Conservation (phyloP, 2,113 vertebrate species). For the Myiagra hebetior region DNA sequence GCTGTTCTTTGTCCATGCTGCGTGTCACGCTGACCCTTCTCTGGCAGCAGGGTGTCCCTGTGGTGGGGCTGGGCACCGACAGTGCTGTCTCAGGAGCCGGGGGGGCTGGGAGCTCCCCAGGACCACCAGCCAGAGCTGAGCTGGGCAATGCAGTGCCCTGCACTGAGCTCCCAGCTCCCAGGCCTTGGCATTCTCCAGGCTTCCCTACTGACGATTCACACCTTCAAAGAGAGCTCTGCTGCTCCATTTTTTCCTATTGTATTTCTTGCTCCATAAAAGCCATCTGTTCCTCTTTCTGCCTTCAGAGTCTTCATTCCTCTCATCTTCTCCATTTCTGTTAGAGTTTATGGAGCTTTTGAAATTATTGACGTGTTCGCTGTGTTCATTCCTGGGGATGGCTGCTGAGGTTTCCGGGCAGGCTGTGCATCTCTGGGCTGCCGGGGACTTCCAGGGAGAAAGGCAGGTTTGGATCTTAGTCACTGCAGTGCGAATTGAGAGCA, state of each 20-base stretch:
- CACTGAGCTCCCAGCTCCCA: not conserved
- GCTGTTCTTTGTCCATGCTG: not conserved
- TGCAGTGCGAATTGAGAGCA: rapidly evolving
- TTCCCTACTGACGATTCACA: not conserved
- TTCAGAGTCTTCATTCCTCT: not conserved
- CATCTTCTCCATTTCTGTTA: not conserved
- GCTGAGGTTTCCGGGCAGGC: not conserved
- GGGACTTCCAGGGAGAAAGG: not conserved
- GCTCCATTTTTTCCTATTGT: not conserved
- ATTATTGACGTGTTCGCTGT: not conserved
- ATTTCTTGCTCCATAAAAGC: slow-evolving; percentile 40
- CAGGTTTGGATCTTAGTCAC: not conserved
- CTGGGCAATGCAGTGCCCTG: not conserved
- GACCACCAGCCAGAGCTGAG: not conserved
- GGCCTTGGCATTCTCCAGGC: not conserved
- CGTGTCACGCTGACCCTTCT: not conserved
- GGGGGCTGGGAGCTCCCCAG: rapidly evolving
- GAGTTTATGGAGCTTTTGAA: not conserved
- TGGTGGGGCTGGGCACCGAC: not conserved
- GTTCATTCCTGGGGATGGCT: not conserved
- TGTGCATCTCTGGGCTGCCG: not conserved
- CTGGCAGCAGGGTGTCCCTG: not conserved
- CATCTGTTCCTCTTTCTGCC: not conserved
- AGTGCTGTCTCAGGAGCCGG: rapidly evolving
- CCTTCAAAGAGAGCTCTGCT: not conserved